These are phyloP conservation scores for Margarornis squamiger DNA, from an alignment of 2,797 vertebrate genomes.

Conservation along the genomic window DNA sequence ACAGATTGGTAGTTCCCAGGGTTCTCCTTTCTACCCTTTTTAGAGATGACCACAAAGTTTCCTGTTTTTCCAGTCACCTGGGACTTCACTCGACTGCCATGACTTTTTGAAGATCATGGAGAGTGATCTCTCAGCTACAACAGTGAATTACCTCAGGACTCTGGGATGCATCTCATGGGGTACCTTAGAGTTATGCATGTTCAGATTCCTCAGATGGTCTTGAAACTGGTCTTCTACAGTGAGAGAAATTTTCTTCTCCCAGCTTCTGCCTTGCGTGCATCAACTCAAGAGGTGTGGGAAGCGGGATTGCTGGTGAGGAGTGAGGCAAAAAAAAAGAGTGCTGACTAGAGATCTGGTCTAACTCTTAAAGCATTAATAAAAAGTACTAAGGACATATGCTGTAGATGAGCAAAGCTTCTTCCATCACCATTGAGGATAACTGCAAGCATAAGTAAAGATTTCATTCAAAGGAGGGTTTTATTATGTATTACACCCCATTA, in stretches of 20 bases:
- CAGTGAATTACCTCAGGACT: not conserved
- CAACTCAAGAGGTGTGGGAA: not conserved
- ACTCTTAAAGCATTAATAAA: not conserved
- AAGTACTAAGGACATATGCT: not conserved
- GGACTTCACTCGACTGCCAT: no score
- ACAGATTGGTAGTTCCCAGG: no score
- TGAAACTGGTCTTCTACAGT: not conserved
- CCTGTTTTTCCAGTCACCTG: no score
- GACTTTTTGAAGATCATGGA: not conserved
- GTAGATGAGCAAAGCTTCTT: not conserved
- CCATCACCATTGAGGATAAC: not conserved
- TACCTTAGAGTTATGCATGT: not conserved
- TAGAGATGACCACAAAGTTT: no score
- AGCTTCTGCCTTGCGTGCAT: not conserved
- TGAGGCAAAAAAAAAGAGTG: not conserved
- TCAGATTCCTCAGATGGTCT: not conserved
- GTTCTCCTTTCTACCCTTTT: no score
- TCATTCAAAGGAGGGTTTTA: not conserved
- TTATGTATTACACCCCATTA: not conserved
- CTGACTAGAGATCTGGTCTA: not conserved
- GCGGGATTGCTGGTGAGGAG: not conserved
- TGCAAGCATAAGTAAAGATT: not conserved
- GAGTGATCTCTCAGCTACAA: no score
- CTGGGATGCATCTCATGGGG: not conserved
- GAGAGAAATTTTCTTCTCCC: not conserved